These are phyloP conservation scores for Apeira syringaria DNA, from an alignment of 2,888 invertebrate species.

Conservation along the genomic window DNA sequence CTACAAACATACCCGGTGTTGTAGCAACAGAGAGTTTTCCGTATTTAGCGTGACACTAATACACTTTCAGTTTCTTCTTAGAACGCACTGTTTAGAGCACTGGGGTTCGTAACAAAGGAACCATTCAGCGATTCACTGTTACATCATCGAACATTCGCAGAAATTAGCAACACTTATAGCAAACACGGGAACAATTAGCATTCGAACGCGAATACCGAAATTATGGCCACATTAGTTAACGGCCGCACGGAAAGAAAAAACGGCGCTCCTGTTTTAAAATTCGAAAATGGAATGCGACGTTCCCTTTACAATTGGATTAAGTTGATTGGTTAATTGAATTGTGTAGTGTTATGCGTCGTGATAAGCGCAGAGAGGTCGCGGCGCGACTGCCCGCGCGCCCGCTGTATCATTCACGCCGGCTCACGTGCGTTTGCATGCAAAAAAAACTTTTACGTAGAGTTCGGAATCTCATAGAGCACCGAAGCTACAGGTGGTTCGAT, in stretches of 20 bases:
- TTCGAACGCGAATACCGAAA: slow-evolving; percentile 39
- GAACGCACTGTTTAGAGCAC: slow-evolving; percentile 55
- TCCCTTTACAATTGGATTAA: slow-evolving; percentile 51
- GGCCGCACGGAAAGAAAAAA: neutral
- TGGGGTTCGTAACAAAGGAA: slow-evolving; percentile 53
- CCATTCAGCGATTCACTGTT: slow-evolving; percentile 57
- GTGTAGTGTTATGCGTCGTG: slow-evolving; percentile 53
- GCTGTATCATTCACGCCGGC: slow-evolving; percentile 67
- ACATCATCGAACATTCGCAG: slow-evolving; percentile 65
- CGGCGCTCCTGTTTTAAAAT: slow-evolving; percentile 10
- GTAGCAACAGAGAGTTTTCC: slow-evolving; percentile 40
- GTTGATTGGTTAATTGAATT: slow-evolving; percentile 61
- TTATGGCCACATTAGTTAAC: slow-evolving; percentile 27
- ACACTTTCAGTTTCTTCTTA: slow-evolving; percentile 60
- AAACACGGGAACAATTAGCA: slow-evolving; percentile 43
- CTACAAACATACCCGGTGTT: slow-evolving; percentile 45
- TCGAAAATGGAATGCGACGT: slow-evolving; percentile 25
- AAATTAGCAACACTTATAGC: slow-evolving; percentile 52
- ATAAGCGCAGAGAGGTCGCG: slow-evolving; percentile 73
- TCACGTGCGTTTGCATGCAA: slow-evolving; percentile 74
- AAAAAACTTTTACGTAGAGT: slow-evolving; percentile 71
- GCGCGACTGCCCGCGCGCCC: slow-evolving; percentile 66
- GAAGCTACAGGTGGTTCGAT: slow-evolving; percentile 1
- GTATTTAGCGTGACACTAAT: slow-evolving; percentile 55
- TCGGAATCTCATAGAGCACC: slow-evolving; percentile 56